phyloP scores from a whole-genome alignment of 1,140 invertebrate genomes.

The Drosophila orosa region DNA sequence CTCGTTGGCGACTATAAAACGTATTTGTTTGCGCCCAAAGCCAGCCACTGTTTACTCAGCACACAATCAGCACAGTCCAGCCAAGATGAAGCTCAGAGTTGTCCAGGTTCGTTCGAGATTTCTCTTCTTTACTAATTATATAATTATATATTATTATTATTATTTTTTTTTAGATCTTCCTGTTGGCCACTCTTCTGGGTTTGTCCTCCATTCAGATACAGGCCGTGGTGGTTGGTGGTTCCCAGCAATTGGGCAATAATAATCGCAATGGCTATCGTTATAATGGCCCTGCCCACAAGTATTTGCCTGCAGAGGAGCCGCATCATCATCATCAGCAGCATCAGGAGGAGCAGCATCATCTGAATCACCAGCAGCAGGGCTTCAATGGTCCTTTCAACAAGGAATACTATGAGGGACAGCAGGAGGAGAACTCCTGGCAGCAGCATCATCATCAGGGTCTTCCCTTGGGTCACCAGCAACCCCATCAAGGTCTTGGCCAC shows the following conservation, averaged over 20 bases:
- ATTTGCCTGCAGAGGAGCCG: constrained; percentile 52
- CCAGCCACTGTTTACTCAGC: constrained; percentile 46
- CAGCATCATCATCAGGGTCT: neutral
- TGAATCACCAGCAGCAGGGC: constrained; percentile 8
- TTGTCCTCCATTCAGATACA: constrained; percentile 23
- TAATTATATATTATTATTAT: too few relatives aligned
- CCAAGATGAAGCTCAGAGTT: constrained; percentile 26
- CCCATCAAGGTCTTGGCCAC: neutral
- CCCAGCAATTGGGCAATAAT: constrained; percentile 26
- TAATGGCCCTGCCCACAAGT: constrained; percentile 69
- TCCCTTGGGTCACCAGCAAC: constrained; percentile 1
- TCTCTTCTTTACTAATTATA: neutral
- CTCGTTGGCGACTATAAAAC: constrained; percentile 32
- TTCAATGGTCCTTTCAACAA: constrained; percentile 50
- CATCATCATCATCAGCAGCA: constrained; percentile 14
- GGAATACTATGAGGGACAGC: constrained; percentile 36
- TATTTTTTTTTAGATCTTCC: neutral
- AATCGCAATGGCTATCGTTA: constrained; percentile 65
- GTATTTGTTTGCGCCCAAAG: constrained; percentile 13
- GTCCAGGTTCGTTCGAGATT: constrained; percentile 9
- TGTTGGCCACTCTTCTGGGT: constrained; percentile 13
- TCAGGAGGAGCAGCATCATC: neutral
- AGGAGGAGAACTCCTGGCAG: constrained; percentile 16
- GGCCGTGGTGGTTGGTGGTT: constrained; percentile 38
- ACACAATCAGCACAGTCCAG: constrained; percentile 13